Base-by-base conservation (phyloP, 2,888 invertebrate species). In the Cantharis lateralis region DNA sequence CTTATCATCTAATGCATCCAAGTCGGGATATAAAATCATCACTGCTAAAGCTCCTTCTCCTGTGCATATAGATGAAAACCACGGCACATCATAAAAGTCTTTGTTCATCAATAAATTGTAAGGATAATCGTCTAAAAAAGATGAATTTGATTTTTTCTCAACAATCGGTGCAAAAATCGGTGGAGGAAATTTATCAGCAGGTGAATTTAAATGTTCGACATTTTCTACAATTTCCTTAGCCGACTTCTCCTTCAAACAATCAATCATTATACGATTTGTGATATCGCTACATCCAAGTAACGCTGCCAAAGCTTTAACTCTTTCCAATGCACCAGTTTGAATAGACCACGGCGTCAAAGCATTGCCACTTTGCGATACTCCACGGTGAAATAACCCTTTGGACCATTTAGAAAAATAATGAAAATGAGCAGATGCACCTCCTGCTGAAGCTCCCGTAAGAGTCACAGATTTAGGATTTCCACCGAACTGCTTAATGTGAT, bases 31-130 rank as follows among this genome's bases (percentile, higher is more conserved):
- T 13, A 70, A 16, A 15, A 70, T 10, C 5, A 92, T 91, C 48
- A 91, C 93, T 24, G 94, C 94, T 82, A 93, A 94, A 15, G 94
- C 88, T 74, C 95, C 95, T 86, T 95, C 95, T 71, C 93, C 91
- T n/a, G 91, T 90, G 0, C 93, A 92, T 68, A 93, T 90, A 1
- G 93, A 92, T 1, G 92, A 89, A 72, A 95, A 89, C 90, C 94
- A 93, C 0, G 95, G 95, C 9, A 93, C 82, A 77, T 93, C 90
- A 13, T 91, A 88, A 82, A 92, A 91, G 20, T 90, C 87, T 0
- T 93, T 93, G 9, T 89, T 88, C 75, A 87, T 89, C 0, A 95
- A 89, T 0, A 93, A 90, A 48, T 90, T 89, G 81, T 90, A 90
- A 0, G 95, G 95, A 74, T 92, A 90, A 75, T 92, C 90, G 0